Conservation (phyloP, 2,113 vertebrate species). For the Illadopsis cleaveri region DNA sequence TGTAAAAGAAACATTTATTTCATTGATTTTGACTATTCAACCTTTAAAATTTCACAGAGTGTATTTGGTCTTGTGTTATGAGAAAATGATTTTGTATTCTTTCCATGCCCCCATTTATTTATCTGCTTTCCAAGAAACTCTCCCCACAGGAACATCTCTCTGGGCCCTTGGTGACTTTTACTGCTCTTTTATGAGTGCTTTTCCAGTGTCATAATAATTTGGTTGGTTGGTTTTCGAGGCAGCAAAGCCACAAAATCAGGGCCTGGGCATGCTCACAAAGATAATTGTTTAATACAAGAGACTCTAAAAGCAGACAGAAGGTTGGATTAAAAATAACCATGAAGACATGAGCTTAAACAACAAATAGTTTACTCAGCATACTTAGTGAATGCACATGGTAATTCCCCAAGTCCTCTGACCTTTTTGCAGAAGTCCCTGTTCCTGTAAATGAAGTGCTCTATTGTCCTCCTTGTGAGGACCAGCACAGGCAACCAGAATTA, state of each 20-base stretch:
- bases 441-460: neutral
- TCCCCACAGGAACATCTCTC: neutral
- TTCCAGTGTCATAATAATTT: neutral
- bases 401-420: neutral
- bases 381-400: neutral
- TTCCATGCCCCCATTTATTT: neutral
- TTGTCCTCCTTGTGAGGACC: neutral
- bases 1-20: slow-evolving; percentile 32
- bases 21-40: slow-evolving; percentile 36
- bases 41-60: slow-evolving; percentile 13
- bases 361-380: slow-evolving; percentile 42
- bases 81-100: slow-evolving; percentile 16
- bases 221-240: neutral
- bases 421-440: neutral
- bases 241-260: neutral
- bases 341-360: slow-evolving; percentile 39
- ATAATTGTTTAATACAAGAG: neutral
- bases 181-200: neutral
- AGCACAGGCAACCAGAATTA: neutral
- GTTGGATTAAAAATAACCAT: neutral
- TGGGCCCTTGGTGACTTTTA: neutral
- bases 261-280: neutral
- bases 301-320: neutral
- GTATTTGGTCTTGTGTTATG: slow-evolving; percentile 29
- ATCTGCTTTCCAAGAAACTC: neutral